Evolutionary conservation across 1,140 invertebrate species (phyloP).

Genomic region (Microvelia longipes): DNA sequence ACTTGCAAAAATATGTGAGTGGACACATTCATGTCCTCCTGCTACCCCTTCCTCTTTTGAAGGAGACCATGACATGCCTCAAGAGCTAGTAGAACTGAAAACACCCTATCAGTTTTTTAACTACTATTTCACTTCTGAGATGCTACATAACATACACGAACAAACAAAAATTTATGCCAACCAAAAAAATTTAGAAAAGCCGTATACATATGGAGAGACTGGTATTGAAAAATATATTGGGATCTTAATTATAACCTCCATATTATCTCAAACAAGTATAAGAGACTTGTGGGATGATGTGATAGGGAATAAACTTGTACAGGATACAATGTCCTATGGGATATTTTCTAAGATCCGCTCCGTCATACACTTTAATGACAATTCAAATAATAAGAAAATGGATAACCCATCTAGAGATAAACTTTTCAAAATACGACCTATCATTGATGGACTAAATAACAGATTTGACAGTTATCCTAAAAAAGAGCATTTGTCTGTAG

Average conservation of each 20-base stretch:
- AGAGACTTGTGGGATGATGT: not conserved
- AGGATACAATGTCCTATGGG: not conserved
- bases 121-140: not conserved
- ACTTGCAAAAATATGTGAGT: not conserved
- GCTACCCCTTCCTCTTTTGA: conserved; percentile 27
- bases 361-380: not conserved
- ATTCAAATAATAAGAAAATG: not conserved
- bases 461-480: not conserved
- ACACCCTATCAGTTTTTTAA: conserved; percentile 7
- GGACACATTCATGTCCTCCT: conserved; percentile 17
- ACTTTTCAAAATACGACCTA: not conserved
- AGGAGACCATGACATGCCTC: not conserved
- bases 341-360: not conserved
- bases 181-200: not conserved
- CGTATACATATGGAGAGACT: not conserved
- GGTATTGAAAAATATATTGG: not conserved
- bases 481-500: not conserved
- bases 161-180: not conserved
- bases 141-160: not conserved
- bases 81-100: not conserved
- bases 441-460: not conserved
- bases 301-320: not conserved
- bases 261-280: not conserved
- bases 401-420: not conserved
- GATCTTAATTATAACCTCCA: not conserved